Percentiles rank a stretch among this genome's conserved stretches.
phyloP scores from a whole-genome alignment of 1,140 invertebrate species.

The Zaprionus ghesquierei region DNA sequence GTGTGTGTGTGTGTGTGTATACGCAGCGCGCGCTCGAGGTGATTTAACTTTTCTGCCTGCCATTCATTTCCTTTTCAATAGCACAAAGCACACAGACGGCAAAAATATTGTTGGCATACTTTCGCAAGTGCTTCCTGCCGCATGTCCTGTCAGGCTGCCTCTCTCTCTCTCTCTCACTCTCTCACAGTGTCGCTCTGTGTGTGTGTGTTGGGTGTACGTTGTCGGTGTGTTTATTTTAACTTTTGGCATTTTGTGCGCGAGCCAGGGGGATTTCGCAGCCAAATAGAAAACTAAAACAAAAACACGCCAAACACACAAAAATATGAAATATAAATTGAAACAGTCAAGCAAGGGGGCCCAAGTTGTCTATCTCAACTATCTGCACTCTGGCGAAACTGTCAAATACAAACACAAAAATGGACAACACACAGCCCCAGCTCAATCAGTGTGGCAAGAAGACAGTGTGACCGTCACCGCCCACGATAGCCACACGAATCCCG shows the following conservation, averaged over 20 bases:
- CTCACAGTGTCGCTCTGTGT: background rate
- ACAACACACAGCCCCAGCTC: constrained; percentile 21
- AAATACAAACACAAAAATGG: constrained; percentile 3
- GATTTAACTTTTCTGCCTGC: constrained; percentile 76
- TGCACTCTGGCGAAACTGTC: constrained; percentile 17
- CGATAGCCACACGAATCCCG: background rate
- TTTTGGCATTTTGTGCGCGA: constrained; percentile 68
- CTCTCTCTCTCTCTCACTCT: background rate
- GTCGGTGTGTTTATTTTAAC: constrained; percentile 69
- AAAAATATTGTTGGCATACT: constrained; percentile 77
- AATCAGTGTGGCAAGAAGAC: constrained; percentile 31
- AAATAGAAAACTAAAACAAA: constrained; percentile 76
- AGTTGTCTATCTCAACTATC: constrained; percentile 24
- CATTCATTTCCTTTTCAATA: constrained; percentile 79
- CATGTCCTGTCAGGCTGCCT: constrained; percentile 33
- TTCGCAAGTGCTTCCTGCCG: constrained; percentile 76
- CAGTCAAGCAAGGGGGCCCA: constrained; percentile 45
- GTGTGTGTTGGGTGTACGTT: background rate
- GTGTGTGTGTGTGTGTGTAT: background rate
- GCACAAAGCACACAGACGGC: constrained; percentile 63
- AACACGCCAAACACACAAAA: constrained; percentile 63
- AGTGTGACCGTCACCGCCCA: constrained; percentile 24
- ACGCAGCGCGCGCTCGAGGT: constrained; percentile 55
- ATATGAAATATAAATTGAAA: constrained; percentile 80
- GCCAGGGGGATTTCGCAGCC: constrained; percentile 46